These are phyloP conservation scores for Platanista minor DNA, from an alignment of 2,113 vertebrate genomes.

Conservation along the genomic window DNA sequence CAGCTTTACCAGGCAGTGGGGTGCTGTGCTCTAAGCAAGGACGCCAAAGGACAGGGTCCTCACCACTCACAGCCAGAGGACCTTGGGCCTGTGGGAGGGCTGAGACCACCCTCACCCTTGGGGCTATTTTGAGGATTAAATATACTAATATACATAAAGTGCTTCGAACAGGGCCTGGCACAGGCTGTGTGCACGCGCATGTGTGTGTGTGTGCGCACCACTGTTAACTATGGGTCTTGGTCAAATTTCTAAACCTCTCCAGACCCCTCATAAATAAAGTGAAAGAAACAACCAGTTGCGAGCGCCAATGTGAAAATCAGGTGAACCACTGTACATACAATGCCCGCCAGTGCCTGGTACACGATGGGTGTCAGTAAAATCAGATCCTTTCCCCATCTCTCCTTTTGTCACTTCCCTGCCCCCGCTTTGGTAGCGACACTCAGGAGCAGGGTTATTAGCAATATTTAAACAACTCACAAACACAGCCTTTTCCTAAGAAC, in stretches of 20 bases:
- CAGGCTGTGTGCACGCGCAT: too few relatives aligned
- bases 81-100: not conserved
- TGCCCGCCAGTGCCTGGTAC: not conserved
- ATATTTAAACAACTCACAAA: not conserved
- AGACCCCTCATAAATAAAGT: not conserved
- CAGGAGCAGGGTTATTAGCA: not conserved
- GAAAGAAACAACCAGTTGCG: not conserved
- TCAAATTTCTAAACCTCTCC: not conserved
- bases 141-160: not conserved
- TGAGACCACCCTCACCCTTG: not conserved
- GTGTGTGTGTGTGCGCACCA: accelerated
- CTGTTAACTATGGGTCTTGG: not conserved
- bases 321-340: not conserved
- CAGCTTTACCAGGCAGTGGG: not conserved
- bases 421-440: not conserved
- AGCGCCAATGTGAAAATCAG: accelerated
- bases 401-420: not conserved
- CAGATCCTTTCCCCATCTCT: too few relatives aligned
- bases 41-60: not conserved
- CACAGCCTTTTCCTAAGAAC: not conserved
- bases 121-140: not conserved
- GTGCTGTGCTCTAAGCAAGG: not conserved
- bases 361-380: accelerated
- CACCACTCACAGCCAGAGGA: not conserved
- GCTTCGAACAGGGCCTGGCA: not conserved